phyloP scores from a whole-genome alignment of 2,797 vertebrate genomes.

The Sebastes aleutianus region DNA sequence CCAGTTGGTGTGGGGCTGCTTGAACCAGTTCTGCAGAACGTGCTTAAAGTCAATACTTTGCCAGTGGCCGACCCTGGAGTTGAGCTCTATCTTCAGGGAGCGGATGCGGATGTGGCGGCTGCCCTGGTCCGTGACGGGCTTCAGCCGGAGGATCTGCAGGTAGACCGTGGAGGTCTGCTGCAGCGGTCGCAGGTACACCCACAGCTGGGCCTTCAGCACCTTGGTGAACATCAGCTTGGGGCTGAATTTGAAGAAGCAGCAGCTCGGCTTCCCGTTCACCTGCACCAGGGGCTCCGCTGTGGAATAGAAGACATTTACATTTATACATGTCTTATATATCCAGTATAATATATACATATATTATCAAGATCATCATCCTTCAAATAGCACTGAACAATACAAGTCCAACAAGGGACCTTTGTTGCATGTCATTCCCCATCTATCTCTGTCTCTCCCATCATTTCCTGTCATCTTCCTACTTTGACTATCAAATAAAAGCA shows the following conservation, averaged over 20 bases:
- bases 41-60: conserved; percentile 99
- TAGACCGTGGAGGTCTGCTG: conserved; percentile 96
- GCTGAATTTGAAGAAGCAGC: conserved; percentile 99
- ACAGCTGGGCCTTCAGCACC: conserved; percentile 98
- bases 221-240: conserved; percentile 99
- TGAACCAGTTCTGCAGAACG: conserved; percentile 99
- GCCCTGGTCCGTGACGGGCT: conserved; percentile 93
- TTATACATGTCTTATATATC: not conserved
- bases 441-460: not conserved
- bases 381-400: not conserved
- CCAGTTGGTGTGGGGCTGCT: conserved; percentile 99
- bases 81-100: conserved; percentile 97
- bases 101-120: conserved; percentile 97
- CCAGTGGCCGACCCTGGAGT: conserved; percentile 94
- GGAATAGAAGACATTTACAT: conserved; percentile 34
- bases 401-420: not conserved
- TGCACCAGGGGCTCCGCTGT: conserved; percentile 95
- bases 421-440: not conserved
- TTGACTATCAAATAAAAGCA: not conserved
- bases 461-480: not conserved
- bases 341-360: not conserved
- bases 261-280: conserved; percentile 95
- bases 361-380: not conserved
- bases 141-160: conserved; percentile 96
- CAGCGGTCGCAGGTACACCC: conserved; percentile 96